phyloP scores from a whole-genome alignment of 2,113 vertebrate species.

The Craseonycteris thonglongyai region DNA sequence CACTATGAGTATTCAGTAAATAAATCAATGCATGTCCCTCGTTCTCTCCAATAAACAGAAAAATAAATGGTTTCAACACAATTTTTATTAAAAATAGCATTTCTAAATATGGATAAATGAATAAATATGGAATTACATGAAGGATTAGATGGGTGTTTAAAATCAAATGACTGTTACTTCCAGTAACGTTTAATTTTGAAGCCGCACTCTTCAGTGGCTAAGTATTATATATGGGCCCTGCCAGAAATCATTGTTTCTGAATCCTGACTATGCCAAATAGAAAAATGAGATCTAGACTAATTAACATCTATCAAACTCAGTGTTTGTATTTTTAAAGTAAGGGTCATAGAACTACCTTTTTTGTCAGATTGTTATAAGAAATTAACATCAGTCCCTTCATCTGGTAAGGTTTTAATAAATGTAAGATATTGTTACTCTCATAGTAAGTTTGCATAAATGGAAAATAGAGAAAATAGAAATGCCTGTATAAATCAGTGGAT shows the following conservation, averaged over 20 bases:
- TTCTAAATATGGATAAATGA: neutral
- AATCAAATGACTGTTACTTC: neutral
- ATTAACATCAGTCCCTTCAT: neutral
- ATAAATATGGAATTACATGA: neutral
- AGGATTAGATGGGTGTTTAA: neutral
- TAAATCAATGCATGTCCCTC: neutral
- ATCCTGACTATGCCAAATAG: neutral
- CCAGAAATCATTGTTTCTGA: neutral
- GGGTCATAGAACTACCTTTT: neutral
- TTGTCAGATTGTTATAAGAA: neutral
- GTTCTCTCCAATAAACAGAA: neutral
- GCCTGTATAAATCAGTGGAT: neutral
- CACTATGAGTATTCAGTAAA: neutral
- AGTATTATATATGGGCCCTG: neutral
- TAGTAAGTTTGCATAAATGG: neutral
- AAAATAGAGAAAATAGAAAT: neutral
- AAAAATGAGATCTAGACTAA: neutral
- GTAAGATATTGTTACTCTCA: neutral
- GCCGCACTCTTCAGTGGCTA: neutral
- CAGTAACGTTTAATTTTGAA: neutral
- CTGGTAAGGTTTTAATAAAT: neutral
- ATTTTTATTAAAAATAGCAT: neutral
- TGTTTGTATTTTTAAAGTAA: slow-evolving; percentile 30
- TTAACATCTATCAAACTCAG: neutral
- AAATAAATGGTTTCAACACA: neutral